phyloP scores from a whole-genome alignment of 2,113 vertebrate genomes.

The Corythaixoides concolor region DNA sequence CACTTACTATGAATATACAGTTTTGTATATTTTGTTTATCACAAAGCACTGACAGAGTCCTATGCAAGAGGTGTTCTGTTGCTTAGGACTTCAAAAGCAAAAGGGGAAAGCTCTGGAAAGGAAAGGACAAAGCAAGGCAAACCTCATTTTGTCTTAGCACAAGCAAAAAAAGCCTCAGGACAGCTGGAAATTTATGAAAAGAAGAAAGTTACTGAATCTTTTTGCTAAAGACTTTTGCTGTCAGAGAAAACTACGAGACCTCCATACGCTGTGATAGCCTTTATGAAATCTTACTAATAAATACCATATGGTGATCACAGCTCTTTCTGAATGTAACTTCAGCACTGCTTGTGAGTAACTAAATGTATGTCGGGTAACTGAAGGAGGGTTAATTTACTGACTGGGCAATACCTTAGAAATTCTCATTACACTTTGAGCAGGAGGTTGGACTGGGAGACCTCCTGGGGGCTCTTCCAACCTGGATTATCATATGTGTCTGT shows the following conservation, averaged over 20 bases:
- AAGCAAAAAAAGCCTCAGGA: too few species aligned
- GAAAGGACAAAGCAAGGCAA: background rate
- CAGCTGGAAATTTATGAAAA: background rate
- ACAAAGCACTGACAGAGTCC: background rate
- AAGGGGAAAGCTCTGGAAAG: background rate
- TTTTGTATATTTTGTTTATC: background rate
- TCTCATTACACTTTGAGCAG: background rate
- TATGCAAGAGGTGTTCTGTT: background rate
- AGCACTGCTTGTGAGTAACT: background rate
- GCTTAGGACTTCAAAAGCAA: background rate
- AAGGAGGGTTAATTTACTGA: background rate
- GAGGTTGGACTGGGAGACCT: background rate
- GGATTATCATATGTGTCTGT: background rate
- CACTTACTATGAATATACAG: background rate
- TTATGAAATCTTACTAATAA: background rate
- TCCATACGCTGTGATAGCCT: background rate
- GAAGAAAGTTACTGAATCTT: background rate
- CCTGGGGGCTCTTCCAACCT: background rate
- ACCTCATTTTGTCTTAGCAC: background rate
- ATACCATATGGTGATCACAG: background rate
- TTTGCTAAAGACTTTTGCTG: background rate
- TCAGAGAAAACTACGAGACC: background rate
- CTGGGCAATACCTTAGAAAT: background rate
- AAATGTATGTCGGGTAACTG: background rate
- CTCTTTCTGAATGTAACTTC: background rate